Percentiles rank a stretch among this genome's conserved stretches.
phyloP scores from a whole-genome alignment of 1,140 invertebrate genomes.

The Epicauta chinensis region DNA sequence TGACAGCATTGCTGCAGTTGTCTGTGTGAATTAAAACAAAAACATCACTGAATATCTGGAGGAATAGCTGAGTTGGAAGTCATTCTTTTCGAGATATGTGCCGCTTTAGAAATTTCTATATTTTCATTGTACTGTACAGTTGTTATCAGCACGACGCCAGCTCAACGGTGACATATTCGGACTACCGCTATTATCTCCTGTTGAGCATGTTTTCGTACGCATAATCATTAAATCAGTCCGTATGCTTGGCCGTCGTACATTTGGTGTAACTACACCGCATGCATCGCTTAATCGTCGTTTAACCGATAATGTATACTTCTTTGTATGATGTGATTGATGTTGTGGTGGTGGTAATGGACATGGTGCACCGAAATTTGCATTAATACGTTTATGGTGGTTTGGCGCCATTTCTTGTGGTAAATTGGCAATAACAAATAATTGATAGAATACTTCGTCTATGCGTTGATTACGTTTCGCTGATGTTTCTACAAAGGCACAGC shows the following conservation, averaged over 20 bases:
- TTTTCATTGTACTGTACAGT: constrained; percentile 18
- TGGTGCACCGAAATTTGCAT: constrained; percentile 61
- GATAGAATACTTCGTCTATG: constrained; percentile 75
- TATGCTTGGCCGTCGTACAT: constrained; percentile 75
- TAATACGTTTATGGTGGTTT: constrained; percentile 70
- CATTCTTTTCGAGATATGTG: too few species aligned
- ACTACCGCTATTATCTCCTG: constrained; percentile 46
- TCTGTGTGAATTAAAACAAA: too few species aligned
- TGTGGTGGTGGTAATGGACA: constrained; percentile 57
- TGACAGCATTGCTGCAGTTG: too few species aligned
- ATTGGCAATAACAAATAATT: constrained; percentile 71
- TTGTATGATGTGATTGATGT: constrained; percentile 55
- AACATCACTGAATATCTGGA: too few species aligned
- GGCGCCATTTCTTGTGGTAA: constrained; percentile 83
- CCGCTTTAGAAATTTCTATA: too few species aligned
- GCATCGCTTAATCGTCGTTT: constrained; percentile 74
- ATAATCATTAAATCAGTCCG: constrained; percentile 79
- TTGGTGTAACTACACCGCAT: constrained; percentile 77
- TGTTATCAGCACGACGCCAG: constrained; percentile 23
- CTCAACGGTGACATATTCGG: constrained; percentile 23
- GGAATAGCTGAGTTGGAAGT: too few species aligned
- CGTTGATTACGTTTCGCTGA: constrained; percentile 73
- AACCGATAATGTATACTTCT: constrained; percentile 69
- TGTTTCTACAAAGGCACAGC: constrained; percentile 72
- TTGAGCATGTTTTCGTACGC: constrained; percentile 69